phyloP scores from a whole-genome alignment of 2,888 invertebrate species.

The Ferrisia virgata region DNA sequence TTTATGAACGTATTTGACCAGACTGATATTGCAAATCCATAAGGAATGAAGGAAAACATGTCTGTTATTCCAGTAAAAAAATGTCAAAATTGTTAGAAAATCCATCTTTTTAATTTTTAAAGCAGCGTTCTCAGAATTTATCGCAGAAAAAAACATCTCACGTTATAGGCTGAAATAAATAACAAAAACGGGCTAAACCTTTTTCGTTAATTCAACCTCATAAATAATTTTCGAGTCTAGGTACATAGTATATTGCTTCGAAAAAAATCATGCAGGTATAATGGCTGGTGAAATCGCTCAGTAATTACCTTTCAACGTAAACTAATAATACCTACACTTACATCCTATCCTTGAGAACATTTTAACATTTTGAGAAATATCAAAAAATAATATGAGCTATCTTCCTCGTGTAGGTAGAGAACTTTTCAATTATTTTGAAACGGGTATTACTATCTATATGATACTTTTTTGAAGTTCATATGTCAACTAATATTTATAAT shows the following conservation, averaged over 20 bases:
- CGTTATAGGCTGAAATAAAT: not conserved
- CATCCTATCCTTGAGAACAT: not conserved
- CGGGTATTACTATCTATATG: too few species aligned
- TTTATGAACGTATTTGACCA: slow-evolving; percentile 25
- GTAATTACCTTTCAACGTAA: not conserved
- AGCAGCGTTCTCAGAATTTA: not conserved
- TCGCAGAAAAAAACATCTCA: not conserved
- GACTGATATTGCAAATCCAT: not conserved
- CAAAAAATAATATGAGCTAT: too few species aligned
- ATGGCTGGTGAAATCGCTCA: not conserved
- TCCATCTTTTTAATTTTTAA: slow-evolving; percentile 19
- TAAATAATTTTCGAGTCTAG: not conserved
- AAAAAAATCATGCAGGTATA: not conserved
- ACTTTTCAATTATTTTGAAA: too few species aligned
- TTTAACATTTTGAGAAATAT: too few species aligned
- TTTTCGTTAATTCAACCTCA: slow-evolving; percentile 13
- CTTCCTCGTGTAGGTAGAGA: too few species aligned
- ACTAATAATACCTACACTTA: too few species aligned
- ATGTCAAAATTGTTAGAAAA: not conserved
- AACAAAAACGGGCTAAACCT: not conserved
- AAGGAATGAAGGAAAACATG: not conserved
- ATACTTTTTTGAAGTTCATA: too few species aligned
- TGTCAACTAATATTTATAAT: too few species aligned
- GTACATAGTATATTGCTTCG: not conserved
- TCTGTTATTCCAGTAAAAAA: slow-evolving; percentile 7